A percentile compares a stretch with the other conserved stretches of the same genome.
Conservation (phyloP, 2,113 vertebrate species). For the Eira barbara region DNA sequence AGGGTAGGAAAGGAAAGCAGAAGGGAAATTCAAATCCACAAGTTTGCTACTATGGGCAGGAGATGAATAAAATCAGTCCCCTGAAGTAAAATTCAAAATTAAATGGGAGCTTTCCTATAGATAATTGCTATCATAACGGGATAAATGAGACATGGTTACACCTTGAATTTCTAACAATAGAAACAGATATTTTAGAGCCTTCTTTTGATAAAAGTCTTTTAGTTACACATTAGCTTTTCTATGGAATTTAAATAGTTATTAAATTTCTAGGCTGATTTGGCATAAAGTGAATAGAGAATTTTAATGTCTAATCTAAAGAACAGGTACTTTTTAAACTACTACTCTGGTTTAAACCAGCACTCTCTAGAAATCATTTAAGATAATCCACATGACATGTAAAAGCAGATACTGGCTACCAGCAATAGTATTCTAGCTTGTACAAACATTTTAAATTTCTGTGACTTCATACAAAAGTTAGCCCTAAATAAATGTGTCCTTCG, state of each 20-base stretch:
- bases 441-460: not conserved
- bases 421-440: not conserved
- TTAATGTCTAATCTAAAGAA: slow-evolving; percentile 9
- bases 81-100: slow-evolving; percentile 36
- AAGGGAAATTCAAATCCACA: not conserved
- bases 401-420: not conserved
- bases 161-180: not conserved
- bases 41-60: not conserved
- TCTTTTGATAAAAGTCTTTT: slow-evolving; percentile 33
- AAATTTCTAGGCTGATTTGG: not conserved
- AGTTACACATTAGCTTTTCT: slow-evolving; percentile 30
- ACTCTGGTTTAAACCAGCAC: not conserved
- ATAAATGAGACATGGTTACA: not conserved
- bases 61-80: not conserved
- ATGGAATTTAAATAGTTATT: slow-evolving; percentile 53
- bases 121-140: not conserved
- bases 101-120: not conserved
- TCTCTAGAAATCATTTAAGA: slow-evolving; percentile 38
- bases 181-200: not conserved
- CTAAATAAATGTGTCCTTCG: not conserved
- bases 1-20: not conserved
- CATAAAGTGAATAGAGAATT: slow-evolving; percentile 27
- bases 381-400: not conserved
- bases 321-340: not conserved
- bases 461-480: not conserved